Base-by-base conservation (phyloP, 1,140 invertebrate species). In the Leptinotarsa defecta region DNA sequence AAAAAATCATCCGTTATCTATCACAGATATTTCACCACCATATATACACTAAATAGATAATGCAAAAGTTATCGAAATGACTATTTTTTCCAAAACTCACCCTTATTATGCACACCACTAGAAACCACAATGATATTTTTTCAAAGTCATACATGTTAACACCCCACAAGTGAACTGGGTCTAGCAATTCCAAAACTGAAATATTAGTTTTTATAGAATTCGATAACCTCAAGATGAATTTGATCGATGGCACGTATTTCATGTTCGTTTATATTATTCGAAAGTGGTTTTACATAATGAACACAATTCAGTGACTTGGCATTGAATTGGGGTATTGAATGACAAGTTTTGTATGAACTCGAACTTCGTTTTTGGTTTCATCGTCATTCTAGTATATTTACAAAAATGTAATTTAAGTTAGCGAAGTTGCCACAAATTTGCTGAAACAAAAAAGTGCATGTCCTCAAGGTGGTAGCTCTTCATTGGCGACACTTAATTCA, bases 321-420 rank as follows among this genome's bases (percentile, higher is more conserved):
- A 52, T 71, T 71, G 43, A 61, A 22, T 49, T 72, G 15, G 20
- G 52, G 27, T 62, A 62, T 63, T 62, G 20, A 61, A n/a, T 13
- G 24, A 72, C 13, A 17, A 17, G 15, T 57, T 57, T 19, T 57
- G 52, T 43, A 57, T 57, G 52, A 57, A 57, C 52, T 57, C 52
- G 4, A 19, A 13, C 4, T 43, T 43, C 8, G 3, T 43, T 43
- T 43, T 43, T 11, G 34, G 8, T 43, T 43, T 43, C 27, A 43
- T 43, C 34, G 34, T 43, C 2, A 43, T 43, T 43, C 0, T 43
- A 43, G 5, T 43, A 43, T 43, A 3, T 11, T 34, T 34, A 34
- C 27, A 34, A 34, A 34, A 34, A 8, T 34, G 6, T 34, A 34
- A 6, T 34, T 27, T 0, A 5, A 34, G 6, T 8, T 34, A 6